These are phyloP conservation scores for Gymnorhina tibicen DNA, from an alignment of 2,113 vertebrate species.

Conservation along the genomic window DNA sequence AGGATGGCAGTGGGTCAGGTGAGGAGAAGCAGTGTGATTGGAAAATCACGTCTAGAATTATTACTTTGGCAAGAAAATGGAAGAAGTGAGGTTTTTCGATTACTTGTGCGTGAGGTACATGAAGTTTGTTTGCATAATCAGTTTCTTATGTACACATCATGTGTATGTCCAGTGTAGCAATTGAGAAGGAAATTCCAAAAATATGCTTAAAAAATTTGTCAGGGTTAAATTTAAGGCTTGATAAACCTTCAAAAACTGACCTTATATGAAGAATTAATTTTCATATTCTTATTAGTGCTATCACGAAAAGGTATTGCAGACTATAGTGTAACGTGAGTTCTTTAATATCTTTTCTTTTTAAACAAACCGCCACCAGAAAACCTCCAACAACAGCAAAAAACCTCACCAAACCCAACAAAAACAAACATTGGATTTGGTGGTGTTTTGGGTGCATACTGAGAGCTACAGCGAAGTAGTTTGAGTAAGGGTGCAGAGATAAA, in stretches of 20 bases:
- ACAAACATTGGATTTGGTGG: background rate
- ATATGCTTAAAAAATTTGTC: background rate
- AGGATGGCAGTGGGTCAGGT: background rate
- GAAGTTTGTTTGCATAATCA: background rate
- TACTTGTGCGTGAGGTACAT: background rate
- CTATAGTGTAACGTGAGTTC: background rate
- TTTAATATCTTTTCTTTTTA: background rate
- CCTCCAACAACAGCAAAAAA: background rate
- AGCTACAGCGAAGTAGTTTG: background rate
- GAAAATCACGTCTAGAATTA: background rate
- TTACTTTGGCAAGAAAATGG: background rate
- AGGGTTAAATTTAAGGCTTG: background rate
- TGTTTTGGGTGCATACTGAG: background rate
- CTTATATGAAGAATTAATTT: background rate
- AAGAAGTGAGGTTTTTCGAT: background rate
- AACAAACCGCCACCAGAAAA: background rate
- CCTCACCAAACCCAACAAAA: background rate
- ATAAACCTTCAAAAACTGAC: background rate
- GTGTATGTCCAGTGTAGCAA: background rate
- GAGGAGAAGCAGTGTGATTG: background rate
- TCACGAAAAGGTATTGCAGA: background rate
- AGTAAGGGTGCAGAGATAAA: background rate
- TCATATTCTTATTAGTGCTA: background rate
- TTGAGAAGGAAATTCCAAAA: background rate
- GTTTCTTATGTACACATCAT: background rate